Evolutionary conservation across 2,888 invertebrate species (phyloP).

Genomic region (Caenorhabditis uteleia): DNA sequence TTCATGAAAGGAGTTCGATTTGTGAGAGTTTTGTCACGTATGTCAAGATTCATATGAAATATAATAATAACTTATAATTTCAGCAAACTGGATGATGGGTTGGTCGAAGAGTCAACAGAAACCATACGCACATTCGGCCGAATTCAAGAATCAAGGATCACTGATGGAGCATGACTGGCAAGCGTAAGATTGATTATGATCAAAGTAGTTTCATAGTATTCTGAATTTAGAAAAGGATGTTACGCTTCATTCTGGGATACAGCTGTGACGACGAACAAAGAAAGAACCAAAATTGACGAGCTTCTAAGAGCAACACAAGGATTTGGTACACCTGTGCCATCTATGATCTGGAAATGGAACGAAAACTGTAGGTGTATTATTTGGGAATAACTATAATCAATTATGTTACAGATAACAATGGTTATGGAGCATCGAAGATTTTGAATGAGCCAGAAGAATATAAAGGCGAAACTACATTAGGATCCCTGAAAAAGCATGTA

Average conservation of each 20-base stretch:
- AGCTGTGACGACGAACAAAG: constrained; percentile 23
- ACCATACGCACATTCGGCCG: constrained; percentile 18
- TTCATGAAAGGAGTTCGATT: constrained; percentile 24
- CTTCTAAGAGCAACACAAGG: background rate
- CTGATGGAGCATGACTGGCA: constrained; percentile 25
- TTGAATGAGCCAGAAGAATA: constrained; percentile 16
- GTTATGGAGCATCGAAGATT: constrained; percentile 26
- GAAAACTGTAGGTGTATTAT: constrained; percentile 16
- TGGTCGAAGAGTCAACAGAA: constrained; percentile 31
- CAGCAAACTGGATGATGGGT: constrained; percentile 35
- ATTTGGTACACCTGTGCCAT: constrained; percentile 3
- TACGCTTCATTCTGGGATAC: constrained; percentile 41
- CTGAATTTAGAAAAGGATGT: background rate
- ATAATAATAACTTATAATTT: constrained; percentile 1
- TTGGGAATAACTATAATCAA: background rate
- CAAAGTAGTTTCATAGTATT: background rate
- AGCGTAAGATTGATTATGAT: constrained; percentile 7
- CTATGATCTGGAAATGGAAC: constrained; percentile 29
- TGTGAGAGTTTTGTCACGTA: constrained; percentile 27
- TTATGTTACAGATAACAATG: constrained; percentile 16
- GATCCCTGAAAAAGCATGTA: constrained; percentile 6
- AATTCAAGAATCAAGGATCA: constrained; percentile 10
- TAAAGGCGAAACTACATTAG: constrained; percentile 17
- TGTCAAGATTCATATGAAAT: background rate
- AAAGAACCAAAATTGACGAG: constrained; percentile 1